Conservation (phyloP, 2,113 vertebrate species). For the Callospermophilus lateralis region DNA sequence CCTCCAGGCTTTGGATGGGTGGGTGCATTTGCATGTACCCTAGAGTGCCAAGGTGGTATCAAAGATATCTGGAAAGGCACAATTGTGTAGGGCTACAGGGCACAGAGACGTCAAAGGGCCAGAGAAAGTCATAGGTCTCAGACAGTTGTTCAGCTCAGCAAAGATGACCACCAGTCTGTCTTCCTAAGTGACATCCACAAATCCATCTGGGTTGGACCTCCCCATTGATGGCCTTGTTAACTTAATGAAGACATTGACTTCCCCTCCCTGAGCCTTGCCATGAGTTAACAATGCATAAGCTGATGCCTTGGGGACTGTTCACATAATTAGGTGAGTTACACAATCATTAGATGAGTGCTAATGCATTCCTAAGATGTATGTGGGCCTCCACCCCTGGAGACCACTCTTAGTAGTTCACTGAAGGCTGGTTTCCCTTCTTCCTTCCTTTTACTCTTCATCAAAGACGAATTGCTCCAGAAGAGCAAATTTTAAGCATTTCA, state of each 20-base stretch:
- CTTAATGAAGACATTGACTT: not conserved
- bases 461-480: not conserved
- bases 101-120: not conserved
- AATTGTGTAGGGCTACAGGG: fast-evolving
- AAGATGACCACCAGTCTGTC: no score
- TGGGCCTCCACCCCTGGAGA: not conserved
- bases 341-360: not conserved
- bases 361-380: not conserved
- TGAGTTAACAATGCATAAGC: not conserved
- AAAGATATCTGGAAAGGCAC: not conserved
- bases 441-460: not conserved
- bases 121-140: not conserved
- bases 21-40: not conserved
- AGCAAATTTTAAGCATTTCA: not conserved
- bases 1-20: no score
- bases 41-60: not conserved
- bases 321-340: not conserved
- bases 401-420: not conserved
- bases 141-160: not conserved
- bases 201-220: not conserved
- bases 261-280: not conserved
- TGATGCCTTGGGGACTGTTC: not conserved
- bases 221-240: not conserved
- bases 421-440: not conserved
- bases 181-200: not conserved